Percentiles rank a stretch among this genome's conserved stretches.
phyloP scores from a whole-genome alignment of 2,888 invertebrate genomes.

The Lutraria lutraria region DNA sequence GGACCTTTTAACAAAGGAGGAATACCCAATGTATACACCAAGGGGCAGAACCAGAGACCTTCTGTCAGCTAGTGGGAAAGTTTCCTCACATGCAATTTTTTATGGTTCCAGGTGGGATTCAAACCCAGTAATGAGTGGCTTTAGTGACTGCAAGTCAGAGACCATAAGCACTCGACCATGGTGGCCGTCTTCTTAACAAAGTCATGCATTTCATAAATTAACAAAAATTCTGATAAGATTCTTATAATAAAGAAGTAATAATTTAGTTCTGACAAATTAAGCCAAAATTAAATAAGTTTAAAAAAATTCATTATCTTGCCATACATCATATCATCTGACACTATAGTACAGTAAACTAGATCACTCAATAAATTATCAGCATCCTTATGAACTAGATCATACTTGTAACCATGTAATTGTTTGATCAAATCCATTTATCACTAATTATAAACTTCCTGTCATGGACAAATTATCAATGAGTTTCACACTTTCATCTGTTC shows the following conservation, averaged over 20 bases:
- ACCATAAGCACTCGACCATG: too few species aligned
- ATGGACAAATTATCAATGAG: neutral
- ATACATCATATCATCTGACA: neutral
- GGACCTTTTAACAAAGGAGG: too few species aligned
- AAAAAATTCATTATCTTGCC: neutral
- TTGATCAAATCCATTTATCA: neutral
- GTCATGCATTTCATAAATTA: too few species aligned
- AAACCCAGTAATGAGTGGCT: too few species aligned
- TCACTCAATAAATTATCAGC: slow-evolving; percentile 3
- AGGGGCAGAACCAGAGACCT: too few species aligned
- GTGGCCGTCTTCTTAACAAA: too few species aligned
- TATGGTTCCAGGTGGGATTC: too few species aligned
- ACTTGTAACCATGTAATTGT: slow-evolving; percentile 12
- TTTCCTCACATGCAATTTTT: too few species aligned
- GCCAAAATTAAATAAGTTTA: neutral
- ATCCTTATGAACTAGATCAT: neutral
- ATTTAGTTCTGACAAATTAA: neutral
- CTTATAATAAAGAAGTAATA: neutral
- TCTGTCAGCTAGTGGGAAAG: too few species aligned
- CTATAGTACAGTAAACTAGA: neutral
- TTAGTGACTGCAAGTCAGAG: too few species aligned
- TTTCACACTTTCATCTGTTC: neutral
- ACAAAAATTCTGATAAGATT: neutral
- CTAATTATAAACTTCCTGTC: slow-evolving; percentile 3
- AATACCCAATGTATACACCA: too few species aligned